Evolutionary conservation across 2,888 invertebrate genomes (phyloP), one percentile per base, ranked within the genome.

Genomic region (Oscheius sp.): DNA sequence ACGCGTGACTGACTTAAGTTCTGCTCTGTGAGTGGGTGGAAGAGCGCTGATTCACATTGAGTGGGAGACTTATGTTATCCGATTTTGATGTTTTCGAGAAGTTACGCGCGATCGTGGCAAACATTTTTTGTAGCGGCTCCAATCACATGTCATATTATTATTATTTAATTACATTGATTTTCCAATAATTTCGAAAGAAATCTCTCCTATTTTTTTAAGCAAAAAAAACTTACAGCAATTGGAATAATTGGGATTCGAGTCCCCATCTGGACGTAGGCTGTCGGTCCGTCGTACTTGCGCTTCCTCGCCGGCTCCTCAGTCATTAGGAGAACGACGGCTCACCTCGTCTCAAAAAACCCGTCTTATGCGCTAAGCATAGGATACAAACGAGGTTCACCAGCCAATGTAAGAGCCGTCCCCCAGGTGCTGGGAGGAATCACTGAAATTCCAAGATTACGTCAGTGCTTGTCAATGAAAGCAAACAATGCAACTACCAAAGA

Each of bases 391-490:
- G 55, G 55, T 55, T 33, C 37, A 55, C 34, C 55, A 55, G 34
- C 55, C 55, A 55, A 55, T 1, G 55, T 17, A 34, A 55, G 55
- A 55, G 55, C 34, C 33, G 34, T 34, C 58, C 20, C 42, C 58
- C 39, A 58, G 48, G 25, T 42, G 10, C 42, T 42, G 15, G 50
- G 50, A 27, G 64, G 48, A 29, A n/a, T 50, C 10, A 33, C 64
- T 64, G 64, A 64, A 64, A 64, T 27, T 20, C n/a, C n/a, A n/a
- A 55, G 4, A 17, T 33, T 55, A 25, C 55, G 55, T 55, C 37
- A 34, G 33, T 6, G 55, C 4, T 10, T 15, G 55, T 53, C 31
- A 31, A 17, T n/a, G n/a, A n/a, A n/a, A n/a, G n/a, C n/a, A n/a
- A n/a, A n/a, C n/a, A n/a, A n/a, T n/a, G n/a, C n/a, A n/a, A n/a